Evolutionary conservation across 2,113 vertebrate species (phyloP).

Genomic region (Dipodomys stephensi): DNA sequence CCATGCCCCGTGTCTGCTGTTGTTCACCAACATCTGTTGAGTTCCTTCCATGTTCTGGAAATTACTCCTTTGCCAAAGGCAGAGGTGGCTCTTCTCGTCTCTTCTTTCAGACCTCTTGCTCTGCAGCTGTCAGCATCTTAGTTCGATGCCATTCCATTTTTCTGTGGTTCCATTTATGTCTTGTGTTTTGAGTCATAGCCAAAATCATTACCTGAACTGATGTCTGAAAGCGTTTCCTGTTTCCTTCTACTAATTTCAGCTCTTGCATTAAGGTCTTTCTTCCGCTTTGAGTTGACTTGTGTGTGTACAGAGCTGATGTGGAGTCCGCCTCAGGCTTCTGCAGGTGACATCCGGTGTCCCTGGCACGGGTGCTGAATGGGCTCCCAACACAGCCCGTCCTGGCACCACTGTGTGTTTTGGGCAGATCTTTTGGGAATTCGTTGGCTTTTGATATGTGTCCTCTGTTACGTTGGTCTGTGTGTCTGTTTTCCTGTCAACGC

Average conservation of each 20-base stretch:
- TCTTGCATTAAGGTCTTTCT: not conserved
- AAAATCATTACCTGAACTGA: not conserved
- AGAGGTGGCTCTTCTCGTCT: not conserved
- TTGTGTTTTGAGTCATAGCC: not conserved
- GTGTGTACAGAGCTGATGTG: not conserved
- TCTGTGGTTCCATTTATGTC: not conserved
- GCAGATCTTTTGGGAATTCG: no score
- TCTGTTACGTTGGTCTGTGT: not conserved
- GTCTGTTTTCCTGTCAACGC: not conserved
- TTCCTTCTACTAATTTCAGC: not conserved
- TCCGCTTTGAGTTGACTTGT: not conserved
- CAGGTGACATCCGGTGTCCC: not conserved
- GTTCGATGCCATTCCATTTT: not conserved
- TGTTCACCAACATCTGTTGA: not conserved
- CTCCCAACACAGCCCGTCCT: no score
- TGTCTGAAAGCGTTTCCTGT: not conserved
- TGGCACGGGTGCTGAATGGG: not conserved
- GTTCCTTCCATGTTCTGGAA: not conserved
- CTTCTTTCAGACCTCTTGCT: not conserved
- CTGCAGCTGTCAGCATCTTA: not conserved
- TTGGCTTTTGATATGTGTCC: not conserved
- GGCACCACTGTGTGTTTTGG: no score
- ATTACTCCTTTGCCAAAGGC: not conserved
- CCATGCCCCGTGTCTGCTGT: not conserved
- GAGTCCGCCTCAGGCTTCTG: not conserved